phyloP scores from a whole-genome alignment of 2,113 vertebrate genomes.

The Stegastes partitus region DNA sequence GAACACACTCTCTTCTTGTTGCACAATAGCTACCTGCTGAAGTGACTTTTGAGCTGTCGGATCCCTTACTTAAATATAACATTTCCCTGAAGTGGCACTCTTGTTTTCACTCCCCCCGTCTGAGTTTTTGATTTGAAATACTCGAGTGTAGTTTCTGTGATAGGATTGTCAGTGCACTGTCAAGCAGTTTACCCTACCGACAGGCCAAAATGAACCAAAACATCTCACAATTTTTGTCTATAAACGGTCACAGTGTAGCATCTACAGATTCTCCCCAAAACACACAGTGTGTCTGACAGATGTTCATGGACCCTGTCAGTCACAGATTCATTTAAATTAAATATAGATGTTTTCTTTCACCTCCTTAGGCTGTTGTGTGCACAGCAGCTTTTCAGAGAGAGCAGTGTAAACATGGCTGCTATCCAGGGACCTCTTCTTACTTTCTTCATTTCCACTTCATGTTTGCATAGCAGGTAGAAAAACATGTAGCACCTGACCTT shows the following conservation, averaged over 20 bases:
- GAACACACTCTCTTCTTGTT: neutral
- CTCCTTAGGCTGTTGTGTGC: slow-evolving; percentile 10
- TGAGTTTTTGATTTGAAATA: neutral
- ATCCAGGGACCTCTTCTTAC: slow-evolving; percentile 6
- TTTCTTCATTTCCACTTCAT: slow-evolving; percentile 28
- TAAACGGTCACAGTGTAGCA: too few species aligned
- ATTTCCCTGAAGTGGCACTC: neutral
- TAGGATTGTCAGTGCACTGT: neutral
- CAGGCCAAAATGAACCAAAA: too few species aligned
- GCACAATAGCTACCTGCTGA: slow-evolving; percentile 1
- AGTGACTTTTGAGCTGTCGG: neutral
- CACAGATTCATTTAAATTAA: neutral
- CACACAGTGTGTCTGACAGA: neutral
- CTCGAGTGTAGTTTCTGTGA: neutral
- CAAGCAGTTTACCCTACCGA: too few species aligned
- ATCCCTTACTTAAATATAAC: neutral
- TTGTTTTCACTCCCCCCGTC: neutral
- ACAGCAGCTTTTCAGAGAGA: neutral
- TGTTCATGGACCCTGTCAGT: neutral
- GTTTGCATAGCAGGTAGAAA: neutral
- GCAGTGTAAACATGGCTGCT: slow-evolving; percentile 21
- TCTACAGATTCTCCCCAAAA: slow-evolving; percentile 9
- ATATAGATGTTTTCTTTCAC: neutral
- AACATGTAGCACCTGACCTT: slow-evolving; percentile 16
- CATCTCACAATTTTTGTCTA: too few species aligned